Evolutionary conservation across 2,888 invertebrate species (phyloP).

Genomic region (Smittia aterrima): DNA sequence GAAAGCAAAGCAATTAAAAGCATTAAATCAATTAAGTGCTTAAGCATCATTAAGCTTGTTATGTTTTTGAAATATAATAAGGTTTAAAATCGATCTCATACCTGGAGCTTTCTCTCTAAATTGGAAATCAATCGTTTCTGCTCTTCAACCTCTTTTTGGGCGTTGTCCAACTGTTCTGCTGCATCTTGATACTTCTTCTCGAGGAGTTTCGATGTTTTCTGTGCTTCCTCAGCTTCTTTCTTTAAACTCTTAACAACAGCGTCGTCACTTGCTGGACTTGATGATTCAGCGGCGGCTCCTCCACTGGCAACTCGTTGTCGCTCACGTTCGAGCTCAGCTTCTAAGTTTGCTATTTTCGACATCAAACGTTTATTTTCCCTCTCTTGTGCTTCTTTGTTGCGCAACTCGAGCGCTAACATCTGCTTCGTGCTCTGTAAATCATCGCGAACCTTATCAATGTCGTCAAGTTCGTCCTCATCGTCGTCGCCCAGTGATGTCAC

Average conservation of each 20-base stretch:
- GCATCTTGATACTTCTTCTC: slow-evolving; percentile 76
- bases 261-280: slow-evolving; percentile 54
- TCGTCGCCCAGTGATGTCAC: slow-evolving; percentile 55
- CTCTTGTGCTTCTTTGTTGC: slow-evolving; percentile 81
- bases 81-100: slow-evolving; percentile 45
- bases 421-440: slow-evolving; percentile 91
- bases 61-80: slow-evolving; percentile 4
- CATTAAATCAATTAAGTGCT: slow-evolving; percentile 13
- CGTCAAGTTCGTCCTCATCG: slow-evolving; percentile 83
- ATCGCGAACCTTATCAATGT: slow-evolving; percentile 85
- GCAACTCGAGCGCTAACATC: slow-evolving; percentile 79
- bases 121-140: slow-evolving; percentile 72
- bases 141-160: slow-evolving; percentile 75
- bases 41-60: not conserved
- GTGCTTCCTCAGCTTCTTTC: slow-evolving; percentile 71
- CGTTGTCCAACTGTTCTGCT: slow-evolving; percentile 72
- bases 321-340: slow-evolving; percentile 76
- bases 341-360: slow-evolving; percentile 74
- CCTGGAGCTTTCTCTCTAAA: slow-evolving; percentile 72
- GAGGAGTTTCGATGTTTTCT: slow-evolving; percentile 74
- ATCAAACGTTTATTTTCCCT: slow-evolving; percentile 81
- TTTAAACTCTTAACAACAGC: slow-evolving; percentile 68
- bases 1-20: slow-evolving; percentile 21
- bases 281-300: slow-evolving; percentile 48
- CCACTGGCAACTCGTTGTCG: slow-evolving; percentile 54